Percentiles rank a stretch among this genome's conserved stretches.
phyloP scores from a whole-genome alignment of 2,797 vertebrate genomes.

The Meda fulgida region DNA sequence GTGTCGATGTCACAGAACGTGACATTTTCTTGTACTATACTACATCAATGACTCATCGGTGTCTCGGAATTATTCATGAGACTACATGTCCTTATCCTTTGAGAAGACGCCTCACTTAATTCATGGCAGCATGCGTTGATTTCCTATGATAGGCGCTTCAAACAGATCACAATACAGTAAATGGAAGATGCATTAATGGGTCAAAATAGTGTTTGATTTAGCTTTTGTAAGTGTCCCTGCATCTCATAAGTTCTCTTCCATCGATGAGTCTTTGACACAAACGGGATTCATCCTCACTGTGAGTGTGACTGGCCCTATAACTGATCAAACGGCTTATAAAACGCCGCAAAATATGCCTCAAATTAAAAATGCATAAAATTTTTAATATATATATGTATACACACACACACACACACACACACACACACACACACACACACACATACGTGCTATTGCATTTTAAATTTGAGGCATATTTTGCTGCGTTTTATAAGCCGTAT shows the following conservation, averaged over 20 bases:
- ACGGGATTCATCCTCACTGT: not conserved
- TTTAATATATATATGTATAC: too few relatives aligned
- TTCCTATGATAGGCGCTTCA: not conserved
- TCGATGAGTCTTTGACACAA: not conserved
- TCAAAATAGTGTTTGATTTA: not conserved
- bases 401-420: too few relatives aligned
- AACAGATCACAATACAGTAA: not conserved
- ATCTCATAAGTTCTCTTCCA: not conserved
- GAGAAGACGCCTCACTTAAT: not conserved
- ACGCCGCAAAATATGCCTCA: too few relatives aligned
- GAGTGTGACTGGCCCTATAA: not conserved
- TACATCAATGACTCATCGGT: not conserved
- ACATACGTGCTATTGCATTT: too few relatives aligned
- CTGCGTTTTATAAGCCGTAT: too few relatives aligned
- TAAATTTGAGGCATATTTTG: too few relatives aligned
- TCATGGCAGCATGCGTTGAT: not conserved
- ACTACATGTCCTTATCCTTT: not conserved
- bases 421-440: too few relatives aligned
- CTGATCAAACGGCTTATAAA: too few relatives aligned
- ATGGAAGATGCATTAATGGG: not conserved
- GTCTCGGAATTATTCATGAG: not conserved
- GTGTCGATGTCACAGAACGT: not conserved
- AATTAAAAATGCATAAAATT: too few relatives aligned
- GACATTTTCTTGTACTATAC: not conserved
- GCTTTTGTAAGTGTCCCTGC: not conserved